Conservation (phyloP, 2,888 invertebrate genomes). For the Platynereis dumerilii region DNA sequence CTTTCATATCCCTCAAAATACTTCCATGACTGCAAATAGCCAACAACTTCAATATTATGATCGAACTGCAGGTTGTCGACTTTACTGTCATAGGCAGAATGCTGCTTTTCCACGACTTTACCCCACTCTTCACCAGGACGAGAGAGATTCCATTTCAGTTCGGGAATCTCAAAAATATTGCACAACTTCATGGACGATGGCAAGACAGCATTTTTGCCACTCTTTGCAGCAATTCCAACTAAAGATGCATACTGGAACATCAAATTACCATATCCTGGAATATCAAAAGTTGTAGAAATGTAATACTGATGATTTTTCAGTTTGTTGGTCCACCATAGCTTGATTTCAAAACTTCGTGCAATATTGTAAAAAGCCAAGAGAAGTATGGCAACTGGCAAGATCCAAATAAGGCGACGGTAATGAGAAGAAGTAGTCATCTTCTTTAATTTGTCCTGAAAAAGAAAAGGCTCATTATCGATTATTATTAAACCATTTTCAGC, state of each 20-base stretch:
- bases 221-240: neutral
- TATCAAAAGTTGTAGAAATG: slow-evolving; percentile 6
- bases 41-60: slow-evolving; percentile 8
- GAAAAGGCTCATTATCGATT: no score
- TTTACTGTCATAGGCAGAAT: neutral
- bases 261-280: slow-evolving; percentile 1
- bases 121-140: neutral
- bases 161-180: neutral
- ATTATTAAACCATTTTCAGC: no score
- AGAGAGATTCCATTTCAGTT: neutral
- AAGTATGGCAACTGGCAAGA: no score
- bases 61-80: neutral
- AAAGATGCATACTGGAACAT: slow-evolving; percentile 5
- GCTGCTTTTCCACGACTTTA: neutral
- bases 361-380: no score
- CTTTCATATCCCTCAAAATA: neutral
- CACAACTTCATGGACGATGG: neutral
- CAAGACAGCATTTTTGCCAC: neutral
- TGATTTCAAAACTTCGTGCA: no score
- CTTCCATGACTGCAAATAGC: slow-evolving; percentile 7
- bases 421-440: no score
- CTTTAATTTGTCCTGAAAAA: no score
- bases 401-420: no score
- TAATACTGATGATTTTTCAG: neutral
- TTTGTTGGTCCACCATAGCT: no score